Percentiles rank a stretch among this genome's conserved stretches.
phyloP scores from a whole-genome alignment of 2,797 vertebrate species.

The Heteromormyrus szaboi region DNA sequence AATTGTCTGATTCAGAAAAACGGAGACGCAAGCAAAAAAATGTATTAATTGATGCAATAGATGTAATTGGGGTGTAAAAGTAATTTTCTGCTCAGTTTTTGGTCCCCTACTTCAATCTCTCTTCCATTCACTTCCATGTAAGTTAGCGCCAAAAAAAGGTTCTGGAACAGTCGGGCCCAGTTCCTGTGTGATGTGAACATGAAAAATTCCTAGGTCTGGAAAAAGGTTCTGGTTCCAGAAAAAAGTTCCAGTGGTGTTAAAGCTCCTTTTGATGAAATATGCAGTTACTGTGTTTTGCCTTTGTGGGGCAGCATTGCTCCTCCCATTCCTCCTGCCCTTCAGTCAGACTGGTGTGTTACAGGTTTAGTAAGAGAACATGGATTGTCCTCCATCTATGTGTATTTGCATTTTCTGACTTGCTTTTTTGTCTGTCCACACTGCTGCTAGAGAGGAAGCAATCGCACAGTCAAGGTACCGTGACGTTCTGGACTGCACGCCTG shows the following conservation, averaged over 20 bases:
- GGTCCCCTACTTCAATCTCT: not conserved
- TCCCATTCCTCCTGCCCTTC: not conserved
- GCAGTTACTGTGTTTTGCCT: not conserved
- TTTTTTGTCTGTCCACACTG: slow-evolving; percentile 45
- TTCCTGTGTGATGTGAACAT: not conserved
- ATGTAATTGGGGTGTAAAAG: not conserved
- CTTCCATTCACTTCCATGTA: not conserved
- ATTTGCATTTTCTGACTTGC: slow-evolving; percentile 24
- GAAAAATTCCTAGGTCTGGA: not conserved
- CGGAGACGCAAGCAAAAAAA: not conserved
- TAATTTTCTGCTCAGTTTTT: not conserved
- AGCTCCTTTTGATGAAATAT: not conserved
- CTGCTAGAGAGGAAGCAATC: slow-evolving; percentile 60
- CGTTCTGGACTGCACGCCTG: not conserved
- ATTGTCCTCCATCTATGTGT: not conserved
- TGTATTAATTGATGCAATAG: not conserved
- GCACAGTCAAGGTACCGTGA: slow-evolving; percentile 56
- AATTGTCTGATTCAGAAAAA: not conserved
- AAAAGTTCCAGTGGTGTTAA: not conserved
- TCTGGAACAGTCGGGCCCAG: not conserved
- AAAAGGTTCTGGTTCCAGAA: not conserved
- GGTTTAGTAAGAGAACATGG: not conserved
- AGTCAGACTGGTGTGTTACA: not conserved
- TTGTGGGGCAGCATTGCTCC: not conserved
- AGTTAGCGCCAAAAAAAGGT: not conserved